phyloP scores from a whole-genome alignment of 2,888 invertebrate species.

The Fragum fragum region DNA sequence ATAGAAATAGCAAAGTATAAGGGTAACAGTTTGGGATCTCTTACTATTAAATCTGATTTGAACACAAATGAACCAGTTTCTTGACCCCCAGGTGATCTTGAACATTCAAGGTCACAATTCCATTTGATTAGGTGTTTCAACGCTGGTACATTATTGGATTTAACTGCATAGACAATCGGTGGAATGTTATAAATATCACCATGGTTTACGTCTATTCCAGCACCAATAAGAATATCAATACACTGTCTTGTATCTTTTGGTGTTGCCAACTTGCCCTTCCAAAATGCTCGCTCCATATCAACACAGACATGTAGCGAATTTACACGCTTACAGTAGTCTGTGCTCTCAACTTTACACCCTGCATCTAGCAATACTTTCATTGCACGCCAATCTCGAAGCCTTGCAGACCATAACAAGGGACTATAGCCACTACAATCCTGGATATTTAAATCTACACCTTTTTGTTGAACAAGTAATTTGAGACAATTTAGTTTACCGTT shows the following conservation, averaged over 20 bases:
- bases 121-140: slow-evolving; percentile 56
- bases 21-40: slow-evolving; percentile 41
- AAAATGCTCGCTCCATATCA: slow-evolving; percentile 47
- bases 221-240: slow-evolving; percentile 51
- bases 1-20: slow-evolving; percentile 58
- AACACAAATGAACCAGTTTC: slow-evolving; percentile 39
- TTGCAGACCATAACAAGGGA: slow-evolving; percentile 58
- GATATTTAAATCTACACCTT: slow-evolving; percentile 58
- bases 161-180: slow-evolving; percentile 62
- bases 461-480: slow-evolving; percentile 50
- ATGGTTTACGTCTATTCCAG: slow-evolving; percentile 56
- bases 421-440: slow-evolving; percentile 65
- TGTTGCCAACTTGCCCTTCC: slow-evolving; percentile 56
- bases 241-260: slow-evolving; percentile 44
- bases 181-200: slow-evolving; percentile 58
- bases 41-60: slow-evolving; percentile 30
- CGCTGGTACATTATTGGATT: slow-evolving; percentile 54
- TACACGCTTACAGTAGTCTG: slow-evolving; percentile 46
- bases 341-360: slow-evolving; percentile 61
- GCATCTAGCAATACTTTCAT: slow-evolving; percentile 57
- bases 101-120: slow-evolving; percentile 55
- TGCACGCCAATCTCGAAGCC: slow-evolving; percentile 52
- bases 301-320: slow-evolving; percentile 53
- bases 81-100: not conserved
- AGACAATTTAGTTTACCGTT: slow-evolving; percentile 56